These are phyloP conservation scores for Herpetotheres cachinnans DNA, from an alignment of 2,113 vertebrate genomes.

Conservation along the genomic window DNA sequence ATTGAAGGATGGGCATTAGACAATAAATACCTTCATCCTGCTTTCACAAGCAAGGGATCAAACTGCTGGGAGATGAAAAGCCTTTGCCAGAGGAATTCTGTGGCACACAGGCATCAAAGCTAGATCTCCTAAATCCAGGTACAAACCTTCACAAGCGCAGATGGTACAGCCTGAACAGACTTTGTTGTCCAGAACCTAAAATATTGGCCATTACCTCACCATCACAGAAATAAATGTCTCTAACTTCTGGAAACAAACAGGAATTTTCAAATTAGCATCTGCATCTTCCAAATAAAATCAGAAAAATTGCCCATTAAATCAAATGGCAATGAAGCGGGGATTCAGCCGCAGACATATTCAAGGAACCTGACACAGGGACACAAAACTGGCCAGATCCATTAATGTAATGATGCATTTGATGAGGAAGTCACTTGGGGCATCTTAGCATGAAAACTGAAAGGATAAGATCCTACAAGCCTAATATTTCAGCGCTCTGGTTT, in stretches of 20 bases:
- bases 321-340: not conserved
- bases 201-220: not conserved
- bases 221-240: not conserved
- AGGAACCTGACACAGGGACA: not conserved
- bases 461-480: not conserved
- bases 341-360: not conserved
- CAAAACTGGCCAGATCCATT: not conserved
- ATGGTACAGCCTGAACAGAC: not conserved
- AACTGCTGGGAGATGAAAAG: not conserved
- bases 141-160: not conserved
- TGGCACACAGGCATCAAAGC: not conserved
- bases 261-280: not conserved
- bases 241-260: not conserved
- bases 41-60: not conserved
- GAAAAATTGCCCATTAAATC: slow-evolving; percentile 37
- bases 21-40: not conserved
- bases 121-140: not conserved
- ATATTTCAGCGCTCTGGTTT: not conserved
- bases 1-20: rapidly evolving
- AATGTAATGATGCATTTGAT: slow-evolving; percentile 2
- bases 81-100: not conserved
- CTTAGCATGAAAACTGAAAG: not conserved
- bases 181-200: not conserved
- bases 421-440: not conserved
- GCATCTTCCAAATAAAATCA: slow-evolving; percentile 1